These are phyloP conservation scores for Synchiropus splendidus DNA, from an alignment of 2,113 vertebrate species.

Conservation along the genomic window DNA sequence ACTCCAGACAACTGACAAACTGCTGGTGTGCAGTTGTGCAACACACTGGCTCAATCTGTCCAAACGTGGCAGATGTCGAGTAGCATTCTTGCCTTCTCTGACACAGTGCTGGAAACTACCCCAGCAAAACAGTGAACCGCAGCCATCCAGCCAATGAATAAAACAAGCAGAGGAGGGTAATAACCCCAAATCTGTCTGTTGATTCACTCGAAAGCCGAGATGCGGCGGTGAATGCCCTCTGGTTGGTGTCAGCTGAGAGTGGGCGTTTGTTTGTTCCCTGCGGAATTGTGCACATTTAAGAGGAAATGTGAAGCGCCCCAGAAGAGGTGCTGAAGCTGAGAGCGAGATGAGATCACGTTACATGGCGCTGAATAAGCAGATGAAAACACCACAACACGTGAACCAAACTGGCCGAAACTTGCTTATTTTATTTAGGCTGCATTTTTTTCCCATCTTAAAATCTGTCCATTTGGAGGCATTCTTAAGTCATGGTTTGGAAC, in stretches of 20 bases:
- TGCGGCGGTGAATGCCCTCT: conserved; percentile 17
- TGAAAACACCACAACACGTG: not conserved
- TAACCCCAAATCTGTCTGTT: conserved; percentile 19
- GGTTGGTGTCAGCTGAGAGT: conserved; percentile 16
- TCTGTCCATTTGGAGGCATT: too few relatives aligned
- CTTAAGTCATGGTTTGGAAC: conserved; percentile 1
- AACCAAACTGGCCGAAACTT: too few relatives aligned
- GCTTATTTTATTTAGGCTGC: too few relatives aligned
- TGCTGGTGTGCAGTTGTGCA: conserved; percentile 29
- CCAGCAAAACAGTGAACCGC: conserved; percentile 13
- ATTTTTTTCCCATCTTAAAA: too few relatives aligned
- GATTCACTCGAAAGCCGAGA: conserved; percentile 28
- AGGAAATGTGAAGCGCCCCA: conserved; percentile 47
- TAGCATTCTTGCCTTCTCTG: conserved; percentile 9
- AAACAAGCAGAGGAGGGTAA: conserved; percentile 22
- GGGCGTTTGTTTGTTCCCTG: conserved; percentile 41
- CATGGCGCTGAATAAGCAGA: conserved; percentile 36
- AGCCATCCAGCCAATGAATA: conserved; percentile 18
- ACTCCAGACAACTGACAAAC: conserved; percentile 16
- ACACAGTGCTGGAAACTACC: conserved; percentile 14
- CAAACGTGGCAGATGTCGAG: conserved; percentile 18
- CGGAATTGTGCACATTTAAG: conserved; percentile 48
- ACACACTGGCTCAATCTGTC: conserved; percentile 21
- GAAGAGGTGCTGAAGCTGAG: conserved; percentile 31
- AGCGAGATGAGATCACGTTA: conserved; percentile 41